phyloP scores from a whole-genome alignment of 2,797 vertebrate genomes.

The Crenichthys baileyi region DNA sequence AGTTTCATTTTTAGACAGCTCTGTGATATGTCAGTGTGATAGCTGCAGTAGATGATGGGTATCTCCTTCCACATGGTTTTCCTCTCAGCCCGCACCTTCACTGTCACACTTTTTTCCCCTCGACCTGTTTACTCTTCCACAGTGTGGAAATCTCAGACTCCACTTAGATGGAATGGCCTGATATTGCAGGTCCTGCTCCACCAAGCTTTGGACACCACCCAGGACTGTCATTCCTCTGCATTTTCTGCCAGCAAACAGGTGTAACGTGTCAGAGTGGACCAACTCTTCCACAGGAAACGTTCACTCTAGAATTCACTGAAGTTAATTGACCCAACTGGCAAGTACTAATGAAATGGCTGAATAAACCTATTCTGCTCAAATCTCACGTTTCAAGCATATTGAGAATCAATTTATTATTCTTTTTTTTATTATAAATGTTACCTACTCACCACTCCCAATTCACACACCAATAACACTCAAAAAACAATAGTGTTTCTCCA shows the following conservation, averaged over 20 bases:
- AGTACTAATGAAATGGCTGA: neutral
- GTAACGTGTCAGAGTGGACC: neutral
- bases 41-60: conserved; percentile 54
- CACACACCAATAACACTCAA: too few relatives aligned
- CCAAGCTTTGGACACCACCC: conserved; percentile 40
- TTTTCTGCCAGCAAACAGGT: conserved; percentile 42
- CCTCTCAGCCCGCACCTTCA: conserved; percentile 52
- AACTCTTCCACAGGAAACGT: conserved; percentile 9
- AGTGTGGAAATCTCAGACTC: conserved; percentile 77
- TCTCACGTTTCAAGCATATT: too few relatives aligned
- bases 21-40: conserved; percentile 59
- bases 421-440: too few relatives aligned
- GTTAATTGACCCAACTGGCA: neutral
- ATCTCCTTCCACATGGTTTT: conserved; percentile 68
- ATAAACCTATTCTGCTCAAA: neutral
- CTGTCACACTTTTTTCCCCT: conserved; percentile 37
- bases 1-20: conserved; percentile 66
- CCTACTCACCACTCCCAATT: too few relatives aligned
- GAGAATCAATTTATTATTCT: too few relatives aligned
- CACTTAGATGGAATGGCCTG: conserved; percentile 68
- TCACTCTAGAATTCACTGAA: neutral
- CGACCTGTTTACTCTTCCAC: conserved; percentile 77
- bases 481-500: too few relatives aligned
- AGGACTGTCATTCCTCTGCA: conserved; percentile 32
- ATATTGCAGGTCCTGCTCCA: conserved; percentile 46